Percentiles rank a stretch among this genome's conserved stretches.
phyloP scores from a whole-genome alignment of 2,888 invertebrate species.

The Adelphocoris suturalis region DNA sequence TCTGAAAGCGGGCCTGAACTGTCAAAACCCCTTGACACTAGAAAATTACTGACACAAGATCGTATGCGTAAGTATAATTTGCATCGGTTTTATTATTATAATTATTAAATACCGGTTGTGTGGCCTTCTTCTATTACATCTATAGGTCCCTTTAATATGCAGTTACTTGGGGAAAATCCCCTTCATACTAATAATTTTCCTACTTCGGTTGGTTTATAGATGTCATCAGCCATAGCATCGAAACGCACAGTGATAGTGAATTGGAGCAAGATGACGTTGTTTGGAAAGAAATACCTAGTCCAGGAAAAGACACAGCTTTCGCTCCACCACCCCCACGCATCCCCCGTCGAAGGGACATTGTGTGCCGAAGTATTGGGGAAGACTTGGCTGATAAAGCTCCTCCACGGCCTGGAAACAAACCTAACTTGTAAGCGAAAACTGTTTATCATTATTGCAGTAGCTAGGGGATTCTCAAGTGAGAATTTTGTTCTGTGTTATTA shows the following conservation, averaged over 20 bases:
- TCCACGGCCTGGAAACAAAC: constrained; percentile 64
- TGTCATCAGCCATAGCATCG: constrained; percentile 50
- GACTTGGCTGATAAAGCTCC: constrained; percentile 76
- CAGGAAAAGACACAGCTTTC: constrained; percentile 34
- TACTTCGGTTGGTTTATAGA: background rate
- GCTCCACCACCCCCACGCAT: constrained; percentile 79
- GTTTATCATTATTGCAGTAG: constrained; percentile 23
- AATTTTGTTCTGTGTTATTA: too few species aligned
- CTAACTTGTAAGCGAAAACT: constrained; percentile 65
- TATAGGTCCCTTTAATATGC: too few species aligned
- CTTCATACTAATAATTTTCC: too few species aligned
- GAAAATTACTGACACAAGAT: constrained; percentile 46
- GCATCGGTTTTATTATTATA: too few species aligned
- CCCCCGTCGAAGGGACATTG: constrained; percentile 78
- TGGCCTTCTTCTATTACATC: too few species aligned
- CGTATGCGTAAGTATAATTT: constrained; percentile 48
- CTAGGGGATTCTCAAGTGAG: background rate
- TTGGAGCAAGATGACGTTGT: constrained; percentile 77
- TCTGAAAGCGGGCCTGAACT: constrained; percentile 66
- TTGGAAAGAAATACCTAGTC: constrained; percentile 70
- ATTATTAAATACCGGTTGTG: too few species aligned
- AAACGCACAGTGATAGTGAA: constrained; percentile 80
- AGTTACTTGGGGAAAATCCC: too few species aligned
- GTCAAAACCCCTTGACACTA: constrained; percentile 37
- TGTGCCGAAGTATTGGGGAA: constrained; percentile 80